phyloP scores from a whole-genome alignment of 2,113 vertebrate species.

The Salvelinus alpinus region DNA sequence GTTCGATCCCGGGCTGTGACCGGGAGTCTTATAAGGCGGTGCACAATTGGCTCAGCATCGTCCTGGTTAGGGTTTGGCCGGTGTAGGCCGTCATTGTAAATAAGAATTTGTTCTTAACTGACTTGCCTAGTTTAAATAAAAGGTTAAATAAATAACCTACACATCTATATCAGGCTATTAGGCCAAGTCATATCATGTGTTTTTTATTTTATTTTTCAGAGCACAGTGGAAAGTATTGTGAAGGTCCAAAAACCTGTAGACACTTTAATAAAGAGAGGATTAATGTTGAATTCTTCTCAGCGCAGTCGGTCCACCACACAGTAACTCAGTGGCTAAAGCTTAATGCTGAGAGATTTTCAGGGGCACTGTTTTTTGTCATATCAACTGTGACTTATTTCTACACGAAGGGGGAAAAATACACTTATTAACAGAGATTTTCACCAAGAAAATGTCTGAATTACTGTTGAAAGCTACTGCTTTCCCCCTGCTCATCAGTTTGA shows the following conservation, averaged over 20 bases:
- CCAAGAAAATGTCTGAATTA: slow-evolving; percentile 49
- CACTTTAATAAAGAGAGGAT: slow-evolving; percentile 72
- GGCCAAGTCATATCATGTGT: slow-evolving; percentile 44
- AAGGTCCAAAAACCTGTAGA: slow-evolving; percentile 56
- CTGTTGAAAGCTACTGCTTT: slow-evolving; percentile 29
- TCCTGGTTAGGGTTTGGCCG: too few relatives aligned
- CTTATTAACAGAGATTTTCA: slow-evolving; percentile 51
- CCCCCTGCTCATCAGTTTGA: not conserved
- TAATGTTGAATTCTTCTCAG: slow-evolving; percentile 60
- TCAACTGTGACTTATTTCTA: slow-evolving; percentile 57
- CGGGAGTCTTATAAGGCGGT: too few relatives aligned
- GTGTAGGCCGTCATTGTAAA: too few relatives aligned
- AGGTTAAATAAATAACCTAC: not conserved
- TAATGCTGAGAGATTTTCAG: slow-evolving; percentile 64
- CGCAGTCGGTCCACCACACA: slow-evolving; percentile 53
- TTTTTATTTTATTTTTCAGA: slow-evolving; percentile 27
- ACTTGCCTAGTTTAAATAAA: too few relatives aligned
- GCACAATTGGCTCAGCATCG: too few relatives aligned
- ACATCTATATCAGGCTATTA: not conserved
- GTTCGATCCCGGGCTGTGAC: too few relatives aligned
- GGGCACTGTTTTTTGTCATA: slow-evolving; percentile 57
- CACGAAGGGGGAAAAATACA: not conserved
- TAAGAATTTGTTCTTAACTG: too few relatives aligned
- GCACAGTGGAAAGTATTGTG: slow-evolving; percentile 48
- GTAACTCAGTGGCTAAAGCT: slow-evolving; percentile 60